These are phyloP conservation scores for Stegostoma tigrinum DNA, from an alignment of 2,113 vertebrate genomes.

Conservation along the genomic window DNA sequence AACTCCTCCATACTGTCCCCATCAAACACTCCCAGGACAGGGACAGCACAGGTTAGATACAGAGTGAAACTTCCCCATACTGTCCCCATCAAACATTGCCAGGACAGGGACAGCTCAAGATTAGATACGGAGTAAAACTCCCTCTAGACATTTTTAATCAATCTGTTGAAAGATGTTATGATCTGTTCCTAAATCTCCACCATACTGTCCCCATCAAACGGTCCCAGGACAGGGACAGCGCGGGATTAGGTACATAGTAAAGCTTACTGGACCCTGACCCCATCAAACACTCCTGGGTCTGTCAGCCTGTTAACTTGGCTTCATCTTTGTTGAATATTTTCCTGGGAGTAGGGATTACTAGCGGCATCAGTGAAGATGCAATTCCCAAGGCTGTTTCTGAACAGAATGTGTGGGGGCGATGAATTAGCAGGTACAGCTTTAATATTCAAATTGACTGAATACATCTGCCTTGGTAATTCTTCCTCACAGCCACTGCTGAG, in stretches of 20 bases:
- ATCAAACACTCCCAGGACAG: not conserved
- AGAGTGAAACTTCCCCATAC: not conserved
- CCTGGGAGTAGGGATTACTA: not conserved
- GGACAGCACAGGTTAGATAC: no score
- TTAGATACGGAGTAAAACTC: no score
- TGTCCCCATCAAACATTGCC: not conserved
- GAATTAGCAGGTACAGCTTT: not conserved
- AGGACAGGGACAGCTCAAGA: not conserved
- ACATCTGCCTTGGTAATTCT: not conserved
- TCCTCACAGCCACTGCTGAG: not conserved
- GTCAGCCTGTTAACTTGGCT: not conserved
- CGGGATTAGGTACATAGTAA: no score
- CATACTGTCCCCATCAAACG: no score
- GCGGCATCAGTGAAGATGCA: not conserved
- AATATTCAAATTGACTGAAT: not conserved
- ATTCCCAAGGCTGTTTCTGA: not conserved
- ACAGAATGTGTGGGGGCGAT: not conserved
- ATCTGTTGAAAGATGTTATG: no score
- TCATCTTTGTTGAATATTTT: not conserved
- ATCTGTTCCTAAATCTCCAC: no score
- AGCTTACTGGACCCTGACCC: not conserved
- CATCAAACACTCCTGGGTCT: not conserved
- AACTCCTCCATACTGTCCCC: not conserved
- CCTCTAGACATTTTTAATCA: no score
- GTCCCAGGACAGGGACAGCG: not conserved